Conservation (phyloP, 2,888 invertebrate genomes). For the Parnassius smintheus region DNA sequence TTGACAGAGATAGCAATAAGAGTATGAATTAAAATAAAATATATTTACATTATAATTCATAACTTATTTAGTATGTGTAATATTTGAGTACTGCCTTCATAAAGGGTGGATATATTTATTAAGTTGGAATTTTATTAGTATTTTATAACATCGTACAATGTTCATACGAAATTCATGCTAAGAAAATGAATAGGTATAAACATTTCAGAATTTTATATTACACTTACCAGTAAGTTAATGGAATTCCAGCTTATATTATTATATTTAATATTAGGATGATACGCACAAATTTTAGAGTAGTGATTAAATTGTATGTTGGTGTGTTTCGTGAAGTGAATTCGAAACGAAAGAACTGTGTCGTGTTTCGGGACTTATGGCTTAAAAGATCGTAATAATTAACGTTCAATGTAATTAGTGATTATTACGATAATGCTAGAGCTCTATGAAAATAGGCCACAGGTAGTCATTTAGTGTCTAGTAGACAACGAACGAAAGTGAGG, state of each 20-base stretch:
- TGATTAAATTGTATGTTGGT: conserved; percentile 47
- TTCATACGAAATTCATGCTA: background rate
- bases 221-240: background rate
- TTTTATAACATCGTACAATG: background rate
- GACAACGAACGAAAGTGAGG: conserved; percentile 21
- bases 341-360: conserved; percentile 32
- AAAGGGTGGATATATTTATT: conserved; percentile 31
- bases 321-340: conserved; percentile 39
- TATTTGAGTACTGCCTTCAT: conserved; percentile 38
- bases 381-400: conserved; percentile 5
- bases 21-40: conserved; percentile 49
- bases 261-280: conserved; percentile 59
- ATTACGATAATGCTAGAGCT: conserved; percentile 9
- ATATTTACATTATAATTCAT: conserved; percentile 46
- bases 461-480: conserved; percentile 14
- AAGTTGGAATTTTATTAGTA: conserved; percentile 21
- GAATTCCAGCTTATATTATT: conserved; percentile 45
- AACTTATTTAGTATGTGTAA: conserved; percentile 50
- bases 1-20: conserved; percentile 78
- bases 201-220: background rate
- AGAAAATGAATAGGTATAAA: background rate
- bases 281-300: conserved; percentile 79
- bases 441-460: conserved; percentile 19
- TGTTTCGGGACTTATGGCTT: conserved; percentile 8
- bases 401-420: background rate